These are phyloP conservation scores for Ptilonorhynchus violaceus DNA, from an alignment of 2,113 vertebrate species.

Conservation along the genomic window DNA sequence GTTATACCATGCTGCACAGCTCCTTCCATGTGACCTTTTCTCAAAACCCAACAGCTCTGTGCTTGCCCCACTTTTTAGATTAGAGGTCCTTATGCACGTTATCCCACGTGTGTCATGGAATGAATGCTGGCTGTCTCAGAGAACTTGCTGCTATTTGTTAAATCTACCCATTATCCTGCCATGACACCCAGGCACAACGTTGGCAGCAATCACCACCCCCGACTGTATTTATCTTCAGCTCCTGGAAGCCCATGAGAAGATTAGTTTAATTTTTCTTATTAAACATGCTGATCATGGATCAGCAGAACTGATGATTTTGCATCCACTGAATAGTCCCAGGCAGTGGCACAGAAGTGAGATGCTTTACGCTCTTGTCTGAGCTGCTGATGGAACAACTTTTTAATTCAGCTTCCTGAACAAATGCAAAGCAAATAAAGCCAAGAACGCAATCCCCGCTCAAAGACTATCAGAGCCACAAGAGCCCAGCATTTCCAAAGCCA, in stretches of 20 bases:
- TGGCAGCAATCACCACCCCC: background rate
- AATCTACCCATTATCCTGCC: background rate
- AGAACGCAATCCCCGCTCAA: background rate
- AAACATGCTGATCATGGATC: background rate
- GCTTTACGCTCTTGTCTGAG: background rate
- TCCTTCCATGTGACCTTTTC: background rate
- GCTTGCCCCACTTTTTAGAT: background rate
- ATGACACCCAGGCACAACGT: rapidly evolving
- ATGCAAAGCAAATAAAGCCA: background rate
- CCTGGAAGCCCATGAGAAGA: background rate
- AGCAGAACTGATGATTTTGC: constrained; percentile 19
- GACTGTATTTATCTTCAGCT: background rate
- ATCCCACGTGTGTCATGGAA: rapidly evolving
- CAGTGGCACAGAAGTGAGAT: background rate
- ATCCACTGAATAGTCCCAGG: background rate
- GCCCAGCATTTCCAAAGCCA: background rate
- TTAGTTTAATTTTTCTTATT: background rate
- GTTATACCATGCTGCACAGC: rapidly evolving
- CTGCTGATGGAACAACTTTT: constrained; percentile 32
- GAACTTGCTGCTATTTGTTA: background rate
- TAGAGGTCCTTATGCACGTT: background rate
- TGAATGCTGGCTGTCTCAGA: background rate
- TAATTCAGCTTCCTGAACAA: constrained; percentile 8
- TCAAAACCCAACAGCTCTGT: background rate
- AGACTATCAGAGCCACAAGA: background rate